Conservation (phyloP, 1,140 invertebrate genomes). For the Macrosteles quadrilineatus region DNA sequence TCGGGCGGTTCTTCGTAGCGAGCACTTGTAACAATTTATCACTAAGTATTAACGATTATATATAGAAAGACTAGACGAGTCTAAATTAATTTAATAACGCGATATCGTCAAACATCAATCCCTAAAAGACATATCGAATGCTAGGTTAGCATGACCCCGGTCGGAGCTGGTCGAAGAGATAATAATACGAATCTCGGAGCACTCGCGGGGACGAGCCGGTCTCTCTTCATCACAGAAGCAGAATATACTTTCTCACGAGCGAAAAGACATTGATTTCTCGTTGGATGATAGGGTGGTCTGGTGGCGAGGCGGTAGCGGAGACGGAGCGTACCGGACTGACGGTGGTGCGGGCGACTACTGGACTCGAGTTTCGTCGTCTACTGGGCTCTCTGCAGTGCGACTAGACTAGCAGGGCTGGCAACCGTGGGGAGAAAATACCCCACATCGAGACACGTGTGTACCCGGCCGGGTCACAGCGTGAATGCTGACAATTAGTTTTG, state of each 20-base stretch:
- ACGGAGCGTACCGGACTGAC: not conserved
- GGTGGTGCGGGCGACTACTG: not conserved
- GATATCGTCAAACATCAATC: slow-evolving; percentile 9
- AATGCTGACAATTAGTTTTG: not conserved
- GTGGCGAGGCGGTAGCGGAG: not conserved
- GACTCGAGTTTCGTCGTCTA: not conserved
- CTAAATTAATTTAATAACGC: slow-evolving; percentile 2
- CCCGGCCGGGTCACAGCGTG: not conserved
- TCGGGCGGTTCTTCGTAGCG: not conserved
- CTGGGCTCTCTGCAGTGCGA: slow-evolving; percentile 8
- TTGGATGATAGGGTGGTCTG: not conserved
- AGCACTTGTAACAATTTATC: not conserved
- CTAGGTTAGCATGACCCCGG: not conserved
- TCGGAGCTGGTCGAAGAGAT: not conserved
- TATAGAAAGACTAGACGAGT: slow-evolving; percentile 6
- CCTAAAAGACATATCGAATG: not conserved
- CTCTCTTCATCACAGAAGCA: not conserved
- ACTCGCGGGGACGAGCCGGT: not conserved
- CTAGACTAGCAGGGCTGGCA: not conserved
- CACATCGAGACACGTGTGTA: not conserved
- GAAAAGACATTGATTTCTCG: not conserved
- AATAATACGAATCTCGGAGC: not conserved
- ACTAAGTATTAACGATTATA: slow-evolving; percentile 8
- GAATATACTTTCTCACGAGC: slow-evolving; percentile 3
- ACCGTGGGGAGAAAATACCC: not conserved